Evolutionary conservation across 35 echinoderm and acorn worm genomes (phyloP).

Genomic region (Apostichopus japonicus): DNA sequence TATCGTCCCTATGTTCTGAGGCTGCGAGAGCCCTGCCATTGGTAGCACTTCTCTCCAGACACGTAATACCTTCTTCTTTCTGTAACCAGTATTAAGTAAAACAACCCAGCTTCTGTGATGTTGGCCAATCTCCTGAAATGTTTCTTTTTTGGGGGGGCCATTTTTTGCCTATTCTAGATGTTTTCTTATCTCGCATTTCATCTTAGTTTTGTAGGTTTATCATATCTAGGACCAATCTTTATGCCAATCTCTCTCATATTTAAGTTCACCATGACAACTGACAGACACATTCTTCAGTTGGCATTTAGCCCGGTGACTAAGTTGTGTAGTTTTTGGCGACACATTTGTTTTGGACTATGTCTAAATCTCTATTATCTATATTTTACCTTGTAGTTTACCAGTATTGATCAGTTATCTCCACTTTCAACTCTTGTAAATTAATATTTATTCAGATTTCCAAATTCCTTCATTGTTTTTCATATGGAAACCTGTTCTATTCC

Average conservation of each 20-base stretch:
- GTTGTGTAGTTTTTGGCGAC: too few relatives aligned
- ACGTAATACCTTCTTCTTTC: conserved; percentile 44
- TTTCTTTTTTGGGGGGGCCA: background rate
- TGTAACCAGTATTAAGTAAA: background rate
- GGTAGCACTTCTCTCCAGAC: conserved; percentile 18
- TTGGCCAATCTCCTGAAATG: background rate
- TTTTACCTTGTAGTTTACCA: too few relatives aligned
- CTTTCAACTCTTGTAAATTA: too few relatives aligned
- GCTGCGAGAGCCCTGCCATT: conserved; percentile 23
- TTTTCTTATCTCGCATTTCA: background rate
- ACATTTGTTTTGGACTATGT: too few relatives aligned
- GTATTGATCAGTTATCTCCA: too few relatives aligned
- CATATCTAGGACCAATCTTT: background rate
- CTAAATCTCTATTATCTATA: too few relatives aligned
- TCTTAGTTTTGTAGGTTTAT: background rate
- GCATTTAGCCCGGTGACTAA: too few relatives aligned
- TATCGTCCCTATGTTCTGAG: background rate
- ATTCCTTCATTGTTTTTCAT: too few relatives aligned
- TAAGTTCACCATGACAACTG: background rate
- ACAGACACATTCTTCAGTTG: too few relatives aligned
- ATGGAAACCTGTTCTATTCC: too few relatives aligned
- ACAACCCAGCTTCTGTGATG: background rate
- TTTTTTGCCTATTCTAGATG: background rate
- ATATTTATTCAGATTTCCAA: too few relatives aligned
- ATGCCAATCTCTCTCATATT: background rate